Evolutionary conservation across 2,888 invertebrate species (phyloP).

Genomic region (Cryptops parisi): DNA sequence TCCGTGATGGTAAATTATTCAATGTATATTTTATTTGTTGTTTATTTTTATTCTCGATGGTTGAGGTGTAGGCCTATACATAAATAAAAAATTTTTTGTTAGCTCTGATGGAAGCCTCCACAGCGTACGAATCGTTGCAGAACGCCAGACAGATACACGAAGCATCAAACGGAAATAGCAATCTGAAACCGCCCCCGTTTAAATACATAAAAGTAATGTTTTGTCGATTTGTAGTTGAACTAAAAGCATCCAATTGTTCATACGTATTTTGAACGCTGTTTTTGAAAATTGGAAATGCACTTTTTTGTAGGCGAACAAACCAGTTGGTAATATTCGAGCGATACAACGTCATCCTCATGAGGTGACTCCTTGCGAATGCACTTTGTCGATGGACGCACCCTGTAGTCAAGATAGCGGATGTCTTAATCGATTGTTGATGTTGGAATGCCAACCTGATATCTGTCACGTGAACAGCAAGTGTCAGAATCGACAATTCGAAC

Average conservation of each 20-base stretch:
- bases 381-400: conserved; percentile 50
- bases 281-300: no score
- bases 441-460: conserved; percentile 67
- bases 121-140: no score
- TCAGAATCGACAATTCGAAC: conserved; percentile 74
- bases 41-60: no score
- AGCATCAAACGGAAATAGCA: no score
- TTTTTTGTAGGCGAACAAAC: conserved; percentile 34
- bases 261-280: no score
- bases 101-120: no score
- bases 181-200: conserved; percentile 31
- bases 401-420: conserved; percentile 74
- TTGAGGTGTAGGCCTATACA: no score
- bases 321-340: conserved; percentile 35
- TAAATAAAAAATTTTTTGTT: no score
- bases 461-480: conserved; percentile 71
- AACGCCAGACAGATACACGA: no score
- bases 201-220: conserved; percentile 32
- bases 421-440: conserved; percentile 67
- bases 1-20: conserved; percentile 36
- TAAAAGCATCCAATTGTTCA: no score
- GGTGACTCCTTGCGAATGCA: conserved; percentile 64
- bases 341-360: conserved; percentile 43
- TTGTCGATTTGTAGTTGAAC: not conserved
- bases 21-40: no score